Evolutionary conservation across 2,113 vertebrate species (phyloP).

Genomic region (Theristicus caerulescens): DNA sequence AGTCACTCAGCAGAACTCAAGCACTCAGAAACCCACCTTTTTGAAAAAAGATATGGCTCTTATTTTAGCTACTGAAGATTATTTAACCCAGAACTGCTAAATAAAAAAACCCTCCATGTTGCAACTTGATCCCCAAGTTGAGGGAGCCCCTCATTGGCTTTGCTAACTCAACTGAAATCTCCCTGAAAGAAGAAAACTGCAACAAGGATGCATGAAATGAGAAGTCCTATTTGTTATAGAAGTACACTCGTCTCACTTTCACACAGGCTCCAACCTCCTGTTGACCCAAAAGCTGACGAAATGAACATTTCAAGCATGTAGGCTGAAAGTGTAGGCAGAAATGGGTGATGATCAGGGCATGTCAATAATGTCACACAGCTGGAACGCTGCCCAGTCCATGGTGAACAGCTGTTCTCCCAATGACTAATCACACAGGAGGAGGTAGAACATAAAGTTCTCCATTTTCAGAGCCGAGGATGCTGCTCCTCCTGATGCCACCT

Average conservation of each 20-base stretch:
- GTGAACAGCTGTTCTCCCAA: constrained; percentile 42
- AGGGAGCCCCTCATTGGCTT: not conserved
- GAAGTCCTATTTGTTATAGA: not conserved
- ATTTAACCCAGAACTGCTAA: not conserved
- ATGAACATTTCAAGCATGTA: not conserved
- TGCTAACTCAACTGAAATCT: not conserved
- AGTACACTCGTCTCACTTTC: not conserved
- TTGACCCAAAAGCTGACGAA: not conserved
- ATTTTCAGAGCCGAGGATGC: not conserved
- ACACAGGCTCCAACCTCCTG: not conserved
- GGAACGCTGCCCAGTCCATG: not conserved
- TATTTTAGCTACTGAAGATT: not conserved
- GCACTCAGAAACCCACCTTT: not conserved
- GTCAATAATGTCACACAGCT: constrained; percentile 37
- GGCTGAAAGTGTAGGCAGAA: not conserved
- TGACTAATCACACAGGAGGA: constrained; percentile 20
- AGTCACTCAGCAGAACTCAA: not conserved
- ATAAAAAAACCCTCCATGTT: not conserved
- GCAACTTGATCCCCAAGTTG: not conserved
- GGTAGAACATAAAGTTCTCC: not conserved
- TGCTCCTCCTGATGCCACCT: not conserved
- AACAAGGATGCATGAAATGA: accelerated
- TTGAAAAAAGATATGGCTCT: not conserved
- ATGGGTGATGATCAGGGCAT: constrained; percentile 24
- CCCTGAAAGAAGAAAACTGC: not conserved